A percentile compares a stretch with the other conserved stretches of the same genome.
phyloP scores from a whole-genome alignment of 2,888 invertebrate genomes.

The Sphinx pinastri region DNA sequence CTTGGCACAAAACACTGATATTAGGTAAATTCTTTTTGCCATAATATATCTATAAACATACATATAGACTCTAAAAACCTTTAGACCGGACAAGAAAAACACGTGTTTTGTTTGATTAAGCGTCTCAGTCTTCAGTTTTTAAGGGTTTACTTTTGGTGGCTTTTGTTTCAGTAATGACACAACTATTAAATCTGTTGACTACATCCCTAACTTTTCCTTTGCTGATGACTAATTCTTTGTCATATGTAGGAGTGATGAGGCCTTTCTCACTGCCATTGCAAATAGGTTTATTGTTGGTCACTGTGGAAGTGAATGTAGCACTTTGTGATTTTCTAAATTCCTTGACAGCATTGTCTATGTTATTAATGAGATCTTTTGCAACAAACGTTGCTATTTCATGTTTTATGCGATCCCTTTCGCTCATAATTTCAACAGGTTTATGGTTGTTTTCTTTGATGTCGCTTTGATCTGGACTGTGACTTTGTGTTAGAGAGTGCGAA shows the following conservation, averaged over 20 bases:
- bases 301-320: constrained; percentile 55
- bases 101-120: constrained; percentile 32
- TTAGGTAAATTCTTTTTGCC: constrained; percentile 29
- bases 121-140: constrained; percentile 60
- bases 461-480: constrained; percentile 67
- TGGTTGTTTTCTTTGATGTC: constrained; percentile 59
- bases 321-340: constrained; percentile 75
- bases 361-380: constrained; percentile 76
- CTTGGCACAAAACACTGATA: constrained; percentile 56
- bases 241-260: constrained; percentile 72
- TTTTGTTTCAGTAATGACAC: constrained; percentile 49
- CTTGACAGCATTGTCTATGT: constrained; percentile 72
- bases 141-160: constrained; percentile 51
- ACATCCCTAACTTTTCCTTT: constrained; percentile 80
- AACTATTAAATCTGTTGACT: constrained; percentile 74
- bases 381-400: constrained; percentile 78
- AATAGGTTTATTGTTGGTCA: constrained; percentile 45
- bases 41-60: constrained; percentile 36
- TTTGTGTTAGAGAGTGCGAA: constrained; percentile 70
- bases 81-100: constrained; percentile 48
- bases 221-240: constrained; percentile 74
- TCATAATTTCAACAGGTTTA: constrained; percentile 61
- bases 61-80: constrained; percentile 43
- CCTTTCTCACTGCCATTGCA: constrained; percentile 66
- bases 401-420: constrained; percentile 73